A percentile compares a stretch with the other conserved stretches of the same genome.
phyloP scores from a whole-genome alignment of 2,113 vertebrate genomes.

The Colossoma macropomum region DNA sequence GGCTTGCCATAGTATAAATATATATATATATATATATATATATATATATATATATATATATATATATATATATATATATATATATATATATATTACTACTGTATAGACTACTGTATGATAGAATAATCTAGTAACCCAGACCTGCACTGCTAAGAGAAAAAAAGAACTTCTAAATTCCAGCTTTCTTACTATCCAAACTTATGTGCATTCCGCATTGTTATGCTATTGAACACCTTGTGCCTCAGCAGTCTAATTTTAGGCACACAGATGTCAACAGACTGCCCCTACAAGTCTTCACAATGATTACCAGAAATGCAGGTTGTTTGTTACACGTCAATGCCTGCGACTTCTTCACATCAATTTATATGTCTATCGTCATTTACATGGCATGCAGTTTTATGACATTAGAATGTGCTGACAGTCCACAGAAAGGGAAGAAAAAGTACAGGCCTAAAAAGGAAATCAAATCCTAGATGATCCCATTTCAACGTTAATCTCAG shows the following conservation, averaged over 20 bases:
- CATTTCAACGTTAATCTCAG: constrained; percentile 59
- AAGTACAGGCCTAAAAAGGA: constrained; percentile 45
- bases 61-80: too few relatives aligned
- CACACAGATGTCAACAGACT: constrained; percentile 8
- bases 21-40: too few relatives aligned
- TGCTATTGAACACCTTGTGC: constrained; percentile 20
- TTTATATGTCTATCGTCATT: constrained; percentile 38
- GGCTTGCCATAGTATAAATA: too few relatives aligned
- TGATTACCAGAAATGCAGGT: constrained; percentile 3
- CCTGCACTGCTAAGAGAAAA: too few relatives aligned
- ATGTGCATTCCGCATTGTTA: not conserved
- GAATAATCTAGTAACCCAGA: too few relatives aligned
- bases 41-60: too few relatives aligned
- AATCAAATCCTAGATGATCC: constrained; percentile 59
- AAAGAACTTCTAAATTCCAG: too few relatives aligned
- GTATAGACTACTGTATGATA: too few relatives aligned
- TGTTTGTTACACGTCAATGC: constrained; percentile 2
- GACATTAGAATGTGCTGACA: constrained; percentile 47
- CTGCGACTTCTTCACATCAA: not conserved
- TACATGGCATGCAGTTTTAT: constrained; percentile 41
- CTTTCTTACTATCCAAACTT: too few relatives aligned
- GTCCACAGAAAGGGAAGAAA: constrained; percentile 37
- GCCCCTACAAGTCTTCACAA: constrained; percentile 6
- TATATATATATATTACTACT: too few relatives aligned
- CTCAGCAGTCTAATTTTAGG: not conserved